Evolutionary conservation across 2,113 vertebrate genomes (phyloP), one percentile per base, ranked within the genome.

Genomic region (Eptatretus burgeri): DNA sequence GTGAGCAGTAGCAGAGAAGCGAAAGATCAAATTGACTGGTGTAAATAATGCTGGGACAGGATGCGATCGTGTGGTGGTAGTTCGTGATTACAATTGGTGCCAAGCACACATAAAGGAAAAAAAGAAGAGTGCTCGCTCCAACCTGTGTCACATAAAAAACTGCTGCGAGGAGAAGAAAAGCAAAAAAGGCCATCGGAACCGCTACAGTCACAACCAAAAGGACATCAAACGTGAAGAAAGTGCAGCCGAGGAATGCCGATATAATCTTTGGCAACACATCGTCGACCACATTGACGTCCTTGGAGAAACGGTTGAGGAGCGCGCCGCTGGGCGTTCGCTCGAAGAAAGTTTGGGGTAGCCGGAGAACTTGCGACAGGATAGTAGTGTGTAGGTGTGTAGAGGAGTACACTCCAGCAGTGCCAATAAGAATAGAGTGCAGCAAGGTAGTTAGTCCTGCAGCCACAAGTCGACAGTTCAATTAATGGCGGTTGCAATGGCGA

Each of bases 161-260:
- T 51, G 93, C 70, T 1, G 84, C 91, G 9, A 98, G 76, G 0
- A 84, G 74, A 0, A 82, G 87, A 67, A 98, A 87, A 71, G 81
- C 72, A 64, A 80, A 69, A 0, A 82, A 79, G 1, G 79, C 81
- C 5, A 89, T 71, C 0, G 91, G 87, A 0, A 87, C 94, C 69
- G 89, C 78, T 20, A 89, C 51, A 63, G 95, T 74, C 71, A 98
- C 91, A 68, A 91, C 50, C 10, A 80, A 68, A 65, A 82, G 89
- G 50, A 84, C 74, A 0, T 80, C 80, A 1, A 93, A 41, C 19
- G 94, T 84, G 0, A 75, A 93, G 66, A 93, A 93, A 10, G 82
- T 69, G 1, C 86, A 93, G 68, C 84, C 84, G 79, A 93, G 76
- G 75, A 94, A 93, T 89, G 95, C 95, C 76, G 84, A 93, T 65